These are phyloP conservation scores for Solenopsis fugax DNA, from an alignment of 1,140 invertebrate genomes.

Conservation along the genomic window DNA sequence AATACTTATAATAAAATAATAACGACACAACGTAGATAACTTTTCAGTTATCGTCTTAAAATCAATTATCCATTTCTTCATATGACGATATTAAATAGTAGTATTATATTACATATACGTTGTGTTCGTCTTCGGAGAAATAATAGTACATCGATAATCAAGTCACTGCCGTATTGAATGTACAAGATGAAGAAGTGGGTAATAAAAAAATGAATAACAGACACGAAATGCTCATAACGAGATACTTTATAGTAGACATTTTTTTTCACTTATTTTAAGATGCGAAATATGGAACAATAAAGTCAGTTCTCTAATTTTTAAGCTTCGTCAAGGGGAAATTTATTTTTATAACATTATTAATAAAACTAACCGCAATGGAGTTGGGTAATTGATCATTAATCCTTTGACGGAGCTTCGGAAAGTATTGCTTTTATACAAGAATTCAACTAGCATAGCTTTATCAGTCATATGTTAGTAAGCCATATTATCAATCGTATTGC, in stretches of 20 bases:
- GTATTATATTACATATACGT: not conserved
- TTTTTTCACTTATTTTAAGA: slow-evolving; percentile 18
- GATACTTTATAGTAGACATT: slow-evolving; percentile 12
- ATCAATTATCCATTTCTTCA: slow-evolving; percentile 47
- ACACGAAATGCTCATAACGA: not conserved
- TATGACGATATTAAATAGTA: not conserved
- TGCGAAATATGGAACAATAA: not conserved
- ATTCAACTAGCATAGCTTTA: slow-evolving; percentile 13
- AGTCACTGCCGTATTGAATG: slow-evolving; percentile 2
- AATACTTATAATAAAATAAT: slow-evolving; percentile 50
- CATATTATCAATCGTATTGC: slow-evolving; percentile 33
- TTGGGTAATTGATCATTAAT: slow-evolving; percentile 68
- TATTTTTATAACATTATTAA: slow-evolving; percentile 70
- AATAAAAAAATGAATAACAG: slow-evolving; percentile 40
- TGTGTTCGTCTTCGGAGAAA: not conserved
- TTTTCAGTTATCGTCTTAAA: slow-evolving; percentile 21
- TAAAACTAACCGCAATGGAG: slow-evolving; percentile 72
- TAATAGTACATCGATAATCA: not conserved
- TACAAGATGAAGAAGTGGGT: slow-evolving; percentile 41
- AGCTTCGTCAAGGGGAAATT: slow-evolving; percentile 52
- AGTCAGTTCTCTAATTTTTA: not conserved
- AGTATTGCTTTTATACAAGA: slow-evolving; percentile 32
- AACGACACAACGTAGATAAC: slow-evolving; percentile 39
- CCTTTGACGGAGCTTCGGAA: slow-evolving; percentile 24
- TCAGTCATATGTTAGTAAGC: not conserved